Evolutionary conservation across 2,113 vertebrate species (phyloP).

Genomic region (Xiphophorus hellerii): DNA sequence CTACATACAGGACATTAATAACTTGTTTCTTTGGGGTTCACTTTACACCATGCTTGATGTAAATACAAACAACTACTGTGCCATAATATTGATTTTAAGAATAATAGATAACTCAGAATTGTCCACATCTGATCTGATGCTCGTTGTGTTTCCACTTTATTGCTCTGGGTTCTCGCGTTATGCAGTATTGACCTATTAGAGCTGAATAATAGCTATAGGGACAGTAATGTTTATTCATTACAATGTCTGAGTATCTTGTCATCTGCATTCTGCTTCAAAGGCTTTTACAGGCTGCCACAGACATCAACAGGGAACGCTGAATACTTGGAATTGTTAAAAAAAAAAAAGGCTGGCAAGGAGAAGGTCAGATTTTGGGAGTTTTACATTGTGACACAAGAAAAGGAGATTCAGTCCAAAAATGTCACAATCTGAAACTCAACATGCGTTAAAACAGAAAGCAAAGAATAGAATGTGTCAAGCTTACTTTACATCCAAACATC

Average conservation of each 20-base stretch:
- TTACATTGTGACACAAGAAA: conserved; percentile 1
- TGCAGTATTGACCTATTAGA: neutral
- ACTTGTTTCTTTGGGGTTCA: conserved; percentile 1
- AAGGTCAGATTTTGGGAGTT: conserved; percentile 19
- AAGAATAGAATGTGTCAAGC: neutral
- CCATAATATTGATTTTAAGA: neutral
- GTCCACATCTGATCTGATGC: neutral
- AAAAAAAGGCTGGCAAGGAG: conserved; percentile 35
- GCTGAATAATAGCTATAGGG: neutral
- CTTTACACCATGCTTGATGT: neutral
- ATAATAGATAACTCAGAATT: neutral
- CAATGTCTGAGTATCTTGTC: neutral
- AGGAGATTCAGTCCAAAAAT: conserved; percentile 14
- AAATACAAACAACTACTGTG: neutral
- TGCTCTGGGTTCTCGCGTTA: neutral
- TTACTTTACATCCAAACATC: conserved; percentile 6
- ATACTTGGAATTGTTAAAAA: neutral
- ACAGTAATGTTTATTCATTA: conserved; percentile 7
- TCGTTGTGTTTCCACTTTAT: neutral
- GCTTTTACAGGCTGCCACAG: conserved; percentile 22
- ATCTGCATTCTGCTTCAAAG: neutral
- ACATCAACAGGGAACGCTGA: conserved; percentile 40
- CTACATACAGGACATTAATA: neutral
- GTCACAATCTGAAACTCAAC: neutral
- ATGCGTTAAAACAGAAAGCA: conserved; percentile 2